Percentiles rank a stretch among this genome's conserved stretches.
These are phyloP conservation scores for Hirudinaria manillensis DNA, from an alignment of 2,888 invertebrate genomes.

Conservation along the genomic window DNA sequence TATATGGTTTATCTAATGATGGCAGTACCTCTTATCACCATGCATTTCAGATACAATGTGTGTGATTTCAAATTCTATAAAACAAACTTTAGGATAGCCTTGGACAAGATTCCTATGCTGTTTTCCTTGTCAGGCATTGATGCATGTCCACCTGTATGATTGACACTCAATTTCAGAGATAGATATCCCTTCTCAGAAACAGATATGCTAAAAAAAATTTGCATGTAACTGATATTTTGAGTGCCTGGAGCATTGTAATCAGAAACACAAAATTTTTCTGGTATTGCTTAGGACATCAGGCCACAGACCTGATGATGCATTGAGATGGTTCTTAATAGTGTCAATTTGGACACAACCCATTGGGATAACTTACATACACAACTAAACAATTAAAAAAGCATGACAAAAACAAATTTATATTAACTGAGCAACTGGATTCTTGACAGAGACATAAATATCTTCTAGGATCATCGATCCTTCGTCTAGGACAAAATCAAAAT, in stretches of 20 bases:
- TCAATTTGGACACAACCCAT: too few relatives aligned
- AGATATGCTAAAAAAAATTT: constrained; percentile 49
- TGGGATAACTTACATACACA: too few relatives aligned
- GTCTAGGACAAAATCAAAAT: constrained; percentile 57
- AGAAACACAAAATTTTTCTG: neutral
- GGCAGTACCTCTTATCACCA: too few relatives aligned
- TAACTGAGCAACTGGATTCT: constrained; percentile 48
- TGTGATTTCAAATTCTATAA: neutral
- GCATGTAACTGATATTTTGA: too few relatives aligned
- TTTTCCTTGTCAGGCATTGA: constrained; percentile 56
- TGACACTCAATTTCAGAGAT: constrained; percentile 52
- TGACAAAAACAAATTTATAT: neutral
- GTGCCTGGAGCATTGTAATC: too few relatives aligned
- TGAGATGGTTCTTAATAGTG: too few relatives aligned
- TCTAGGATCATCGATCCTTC: constrained; percentile 56
- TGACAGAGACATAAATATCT: constrained; percentile 45
- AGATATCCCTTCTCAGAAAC: constrained; percentile 56
- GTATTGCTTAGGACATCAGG: neutral
- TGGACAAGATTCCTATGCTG: constrained; percentile 50
- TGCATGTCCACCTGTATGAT: constrained; percentile 55
- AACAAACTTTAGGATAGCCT: constrained; percentile 31
- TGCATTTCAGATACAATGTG: too few relatives aligned
- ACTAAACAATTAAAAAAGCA: too few relatives aligned
- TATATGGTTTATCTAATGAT: too few relatives aligned
- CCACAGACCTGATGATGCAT: too few relatives aligned